Percentiles rank a stretch among this genome's conserved stretches.
Conservation (phyloP, 1,140 invertebrate genomes). For the Cotesia vestalis region DNA sequence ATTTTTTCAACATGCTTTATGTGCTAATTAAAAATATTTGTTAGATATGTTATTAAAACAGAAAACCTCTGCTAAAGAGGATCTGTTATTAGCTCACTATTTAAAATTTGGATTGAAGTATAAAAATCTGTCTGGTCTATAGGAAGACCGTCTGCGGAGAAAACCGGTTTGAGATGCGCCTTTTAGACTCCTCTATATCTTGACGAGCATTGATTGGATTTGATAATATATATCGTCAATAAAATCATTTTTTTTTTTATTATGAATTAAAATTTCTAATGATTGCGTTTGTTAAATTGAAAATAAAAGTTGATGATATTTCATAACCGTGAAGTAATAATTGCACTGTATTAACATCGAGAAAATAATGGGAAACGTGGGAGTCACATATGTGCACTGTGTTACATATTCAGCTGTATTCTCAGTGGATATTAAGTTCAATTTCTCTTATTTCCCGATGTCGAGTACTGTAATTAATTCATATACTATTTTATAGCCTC, state of each 20-base stretch:
- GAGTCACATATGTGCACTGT: conserved; percentile 9
- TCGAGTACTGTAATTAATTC: conserved; percentile 18
- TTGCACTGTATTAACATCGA: background rate
- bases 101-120: background rate
- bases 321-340: too few species aligned
- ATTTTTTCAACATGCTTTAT: background rate
- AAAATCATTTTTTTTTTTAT: background rate
- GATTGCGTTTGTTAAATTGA: too few species aligned
- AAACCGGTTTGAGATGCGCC: conserved; percentile 14
- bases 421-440: background rate
- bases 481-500: conserved; percentile 21
- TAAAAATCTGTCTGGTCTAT: background rate
- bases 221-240: background rate
- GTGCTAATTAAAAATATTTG: background rate
- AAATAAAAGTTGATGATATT: too few species aligned
- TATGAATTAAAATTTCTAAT: background rate
- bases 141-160: background rate
- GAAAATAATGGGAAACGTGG: conserved; percentile 19
- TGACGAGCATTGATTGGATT: too few species aligned
- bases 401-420: background rate
- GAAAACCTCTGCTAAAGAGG: too few species aligned
- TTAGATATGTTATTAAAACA: too few species aligned
- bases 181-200: conserved; percentile 7
- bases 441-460: background rate
- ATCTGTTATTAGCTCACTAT: too few species aligned